Evolutionary conservation across 2,797 vertebrate genomes (phyloP).

Genomic region (Melanotaenia trifasciata): DNA sequence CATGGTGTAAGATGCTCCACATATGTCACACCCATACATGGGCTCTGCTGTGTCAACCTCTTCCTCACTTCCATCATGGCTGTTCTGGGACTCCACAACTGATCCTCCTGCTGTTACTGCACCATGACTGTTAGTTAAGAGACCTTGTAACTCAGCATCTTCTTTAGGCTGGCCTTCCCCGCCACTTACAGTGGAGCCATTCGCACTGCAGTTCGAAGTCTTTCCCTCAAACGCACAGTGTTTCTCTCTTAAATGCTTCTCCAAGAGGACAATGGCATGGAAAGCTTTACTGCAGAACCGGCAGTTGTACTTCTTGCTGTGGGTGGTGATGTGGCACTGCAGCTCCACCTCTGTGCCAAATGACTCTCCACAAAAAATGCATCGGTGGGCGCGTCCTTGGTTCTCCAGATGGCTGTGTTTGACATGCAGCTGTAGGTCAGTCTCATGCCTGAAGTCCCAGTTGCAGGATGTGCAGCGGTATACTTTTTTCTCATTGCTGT

Average conservation of each 20-base stretch:
- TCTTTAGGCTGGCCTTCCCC: constrained; percentile 92
- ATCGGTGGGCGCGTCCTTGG: constrained; percentile 94
- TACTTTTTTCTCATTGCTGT: constrained; percentile 97
- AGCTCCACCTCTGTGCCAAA: constrained; percentile 98
- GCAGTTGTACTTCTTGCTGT: constrained; percentile 99
- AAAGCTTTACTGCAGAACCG: constrained; percentile 99
- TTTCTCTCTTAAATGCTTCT: constrained; percentile 96
- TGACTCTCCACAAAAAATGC: constrained; percentile 97
- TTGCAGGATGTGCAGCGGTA: constrained; percentile 97
- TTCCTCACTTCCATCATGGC: constrained; percentile 94
- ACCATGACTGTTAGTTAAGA: constrained; percentile 92
- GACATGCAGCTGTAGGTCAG: constrained; percentile 95
- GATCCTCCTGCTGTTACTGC: constrained; percentile 64
- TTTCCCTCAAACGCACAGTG: constrained; percentile 97
- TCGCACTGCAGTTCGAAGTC: constrained; percentile 91
- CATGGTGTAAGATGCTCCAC: constrained; percentile 98
- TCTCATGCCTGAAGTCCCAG: constrained; percentile 97
- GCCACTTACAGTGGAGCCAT: constrained; percentile 85
- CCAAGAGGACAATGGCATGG: constrained; percentile 94
- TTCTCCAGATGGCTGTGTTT: constrained; percentile 98
- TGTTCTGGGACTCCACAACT: constrained; percentile 89
- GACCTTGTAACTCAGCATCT: constrained; percentile 90
- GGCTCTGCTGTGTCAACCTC: constrained; percentile 94
- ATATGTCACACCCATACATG: constrained; percentile 97
- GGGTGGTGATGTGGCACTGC: constrained; percentile 98